These are phyloP conservation scores for Cirrhinus mrigala DNA, from an alignment of 2,797 vertebrate species.

Conservation along the genomic window DNA sequence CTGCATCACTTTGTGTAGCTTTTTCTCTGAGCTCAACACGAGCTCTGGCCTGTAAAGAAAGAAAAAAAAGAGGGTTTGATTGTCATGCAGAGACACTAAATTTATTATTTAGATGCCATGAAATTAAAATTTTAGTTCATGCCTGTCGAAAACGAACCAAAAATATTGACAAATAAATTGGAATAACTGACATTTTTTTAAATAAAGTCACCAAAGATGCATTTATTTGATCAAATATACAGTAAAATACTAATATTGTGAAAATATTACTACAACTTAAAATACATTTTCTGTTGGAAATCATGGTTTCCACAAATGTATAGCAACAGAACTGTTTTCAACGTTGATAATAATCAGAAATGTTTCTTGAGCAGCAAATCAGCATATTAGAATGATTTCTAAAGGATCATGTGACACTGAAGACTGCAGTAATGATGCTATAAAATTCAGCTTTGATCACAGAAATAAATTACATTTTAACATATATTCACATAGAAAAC, in stretches of 20 bases:
- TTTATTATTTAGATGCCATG: neutral
- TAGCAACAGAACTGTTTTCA: neutral
- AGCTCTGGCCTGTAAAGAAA: constrained; percentile 86
- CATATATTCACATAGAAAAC: neutral
- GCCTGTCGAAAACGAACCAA: neutral
- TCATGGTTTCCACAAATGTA: neutral
- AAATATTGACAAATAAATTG: neutral
- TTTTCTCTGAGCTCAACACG: constrained; percentile 93
- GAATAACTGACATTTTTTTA: no score
- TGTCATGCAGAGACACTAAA: neutral
- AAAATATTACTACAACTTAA: no score
- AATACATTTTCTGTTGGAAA: no score
- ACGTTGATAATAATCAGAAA: neutral
- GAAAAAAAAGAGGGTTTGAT: neutral
- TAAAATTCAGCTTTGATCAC: neutral
- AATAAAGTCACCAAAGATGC: no score
- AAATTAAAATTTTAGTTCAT: neutral
- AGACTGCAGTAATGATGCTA: neutral
- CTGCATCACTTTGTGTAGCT: constrained; percentile 89
- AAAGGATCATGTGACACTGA: neutral
- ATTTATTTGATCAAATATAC: no score
- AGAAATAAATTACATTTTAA: neutral
- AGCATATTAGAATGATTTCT: neutral
- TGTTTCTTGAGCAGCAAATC: neutral
- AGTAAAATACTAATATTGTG: no score